These are phyloP conservation scores for Okamejei kenojei DNA, from an alignment of 2,797 vertebrate species.

Conservation along the genomic window DNA sequence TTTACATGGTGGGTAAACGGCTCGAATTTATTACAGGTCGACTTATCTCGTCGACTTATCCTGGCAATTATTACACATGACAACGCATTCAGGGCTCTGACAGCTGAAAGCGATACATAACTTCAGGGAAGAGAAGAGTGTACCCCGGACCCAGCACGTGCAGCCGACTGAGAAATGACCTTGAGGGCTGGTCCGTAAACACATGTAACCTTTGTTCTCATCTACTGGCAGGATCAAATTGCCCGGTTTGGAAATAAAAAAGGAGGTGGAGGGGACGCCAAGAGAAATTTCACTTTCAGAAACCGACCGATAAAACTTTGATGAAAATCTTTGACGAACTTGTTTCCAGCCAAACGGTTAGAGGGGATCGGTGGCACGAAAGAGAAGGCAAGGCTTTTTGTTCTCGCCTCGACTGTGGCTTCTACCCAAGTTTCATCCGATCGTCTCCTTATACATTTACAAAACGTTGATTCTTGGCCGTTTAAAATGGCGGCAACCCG, in stretches of 20 bases:
- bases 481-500: conserved; percentile 33
- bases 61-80: conserved; percentile 21
- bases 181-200: conserved; percentile 36
- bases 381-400: too few relatives aligned
- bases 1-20: not conserved
- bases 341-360: not conserved
- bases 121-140: not conserved
- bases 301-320: not conserved
- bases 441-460: not conserved
- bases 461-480: not conserved
- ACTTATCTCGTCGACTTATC: conserved; percentile 22
- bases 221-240: conserved; percentile 26
- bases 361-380: not conserved
- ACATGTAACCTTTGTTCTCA: conserved; percentile 38
- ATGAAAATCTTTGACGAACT: not conserved
- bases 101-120: conserved; percentile 36
- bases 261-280: not conserved
- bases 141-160: conserved; percentile 31
- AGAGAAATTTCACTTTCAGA: conserved; percentile 4
- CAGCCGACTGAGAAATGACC: conserved; percentile 33
- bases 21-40: conserved; percentile 5
- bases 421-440: not conserved
- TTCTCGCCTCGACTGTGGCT: not conserved
- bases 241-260: not conserved
- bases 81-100: conserved; percentile 22